Percentiles rank a stretch among this genome's conserved stretches.
Evolutionary conservation across 2,113 vertebrate genomes (phyloP).

Genomic region (Chaetops frenatus): DNA sequence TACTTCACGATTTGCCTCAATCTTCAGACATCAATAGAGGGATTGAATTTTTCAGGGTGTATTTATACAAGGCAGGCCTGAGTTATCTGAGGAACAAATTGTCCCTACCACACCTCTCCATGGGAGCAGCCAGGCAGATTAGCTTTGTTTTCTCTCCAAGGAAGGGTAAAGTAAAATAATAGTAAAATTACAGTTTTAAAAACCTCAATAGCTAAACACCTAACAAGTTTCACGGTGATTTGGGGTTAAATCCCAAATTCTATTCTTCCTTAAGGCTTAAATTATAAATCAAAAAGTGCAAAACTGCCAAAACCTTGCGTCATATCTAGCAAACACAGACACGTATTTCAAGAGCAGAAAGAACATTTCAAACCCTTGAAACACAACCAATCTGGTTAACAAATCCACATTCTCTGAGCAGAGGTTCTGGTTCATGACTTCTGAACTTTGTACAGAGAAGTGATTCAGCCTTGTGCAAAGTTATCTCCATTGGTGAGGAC

Average conservation of each 20-base stretch:
- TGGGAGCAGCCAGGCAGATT: background rate
- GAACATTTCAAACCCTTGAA: conserved; percentile 1
- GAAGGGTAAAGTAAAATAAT: background rate
- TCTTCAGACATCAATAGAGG: background rate
- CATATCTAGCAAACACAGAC: background rate
- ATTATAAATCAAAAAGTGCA: background rate
- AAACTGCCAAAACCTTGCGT: background rate
- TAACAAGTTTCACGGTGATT: background rate
- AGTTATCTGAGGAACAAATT: background rate
- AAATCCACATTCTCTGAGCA: background rate
- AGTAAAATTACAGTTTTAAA: background rate
- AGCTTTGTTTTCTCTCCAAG: background rate
- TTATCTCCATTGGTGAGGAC: background rate
- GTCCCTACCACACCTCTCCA: background rate
- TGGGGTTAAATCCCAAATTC: background rate
- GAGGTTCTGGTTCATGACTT: background rate
- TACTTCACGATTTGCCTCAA: background rate
- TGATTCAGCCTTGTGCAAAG: background rate
- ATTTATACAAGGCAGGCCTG: background rate
- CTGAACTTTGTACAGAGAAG: background rate
- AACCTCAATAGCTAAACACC: background rate
- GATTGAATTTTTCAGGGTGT: background rate
- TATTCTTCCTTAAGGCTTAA: background rate
- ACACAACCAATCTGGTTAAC: background rate
- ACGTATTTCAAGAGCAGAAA: background rate